Base-by-base conservation (phyloP, 1,140 invertebrate genomes). In the Brachionus paranguensis region DNA sequence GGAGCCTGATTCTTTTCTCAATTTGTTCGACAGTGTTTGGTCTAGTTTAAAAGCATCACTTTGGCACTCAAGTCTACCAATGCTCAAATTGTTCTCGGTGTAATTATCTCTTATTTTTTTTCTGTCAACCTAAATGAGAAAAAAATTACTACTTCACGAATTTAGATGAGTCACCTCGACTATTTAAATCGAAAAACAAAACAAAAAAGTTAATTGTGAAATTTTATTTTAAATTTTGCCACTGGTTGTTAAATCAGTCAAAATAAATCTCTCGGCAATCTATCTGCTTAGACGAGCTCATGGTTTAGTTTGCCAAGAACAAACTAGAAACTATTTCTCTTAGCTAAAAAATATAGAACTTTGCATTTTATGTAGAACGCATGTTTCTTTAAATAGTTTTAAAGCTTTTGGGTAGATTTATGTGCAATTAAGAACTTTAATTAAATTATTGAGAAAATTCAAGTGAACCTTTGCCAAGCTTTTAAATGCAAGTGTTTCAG, bases 381-480 rank as follows among this genome's bases (percentile, higher is more conserved):
- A 72, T 72, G 68, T 72, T 72, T 72, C 68, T 72, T 72, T 20
- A 72, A 41, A 72, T 72, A 72, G 68, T 37, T 68, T 68, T 29
- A 12, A 72, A 43, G 6, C 41, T 72, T 72, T 72, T 72, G 68
- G 29, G 68, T 72, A 72, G 68, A 72, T 72, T 72, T 72, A 72
- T 72, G 43, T 72, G 68, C 68, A 37, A 41, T 68, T 68, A 29
- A 33, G n/a, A 68, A n/a, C 14, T 33, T 37, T 68, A 11, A 33
- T 68, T 68, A 33, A 33, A 68, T 41, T 68, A 33, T 33, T 6
- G 3, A 68, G 14, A 68, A 68, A 68, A 33, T 14, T 68, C 11
- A 29, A 33, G 33, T 7, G 33, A 24, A 29, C 45, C 11, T 47
- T 60, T n/a, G 20, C 53, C 53, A 10, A 20, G 17, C 3, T 47